A percentile compares a stretch with the other conserved stretches of the same genome.
Evolutionary conservation across 2,113 vertebrate genomes (phyloP).

Genomic region (Prinia subflava): DNA sequence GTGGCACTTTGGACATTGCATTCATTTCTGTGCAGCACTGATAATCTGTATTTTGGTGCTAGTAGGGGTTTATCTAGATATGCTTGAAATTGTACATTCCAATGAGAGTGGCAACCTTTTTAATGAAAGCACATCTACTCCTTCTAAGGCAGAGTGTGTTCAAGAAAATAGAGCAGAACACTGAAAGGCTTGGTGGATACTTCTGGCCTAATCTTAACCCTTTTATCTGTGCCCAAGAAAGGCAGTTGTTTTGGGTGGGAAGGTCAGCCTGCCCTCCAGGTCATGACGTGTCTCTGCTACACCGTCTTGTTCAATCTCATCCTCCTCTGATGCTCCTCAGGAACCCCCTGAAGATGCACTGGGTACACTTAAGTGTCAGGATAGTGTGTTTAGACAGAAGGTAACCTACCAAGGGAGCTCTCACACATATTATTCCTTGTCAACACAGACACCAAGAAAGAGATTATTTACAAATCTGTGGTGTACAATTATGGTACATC

Average conservation of each 20-base stretch:
- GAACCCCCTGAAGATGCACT: neutral
- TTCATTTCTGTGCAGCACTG: neutral
- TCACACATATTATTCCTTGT: neutral
- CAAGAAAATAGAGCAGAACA: neutral
- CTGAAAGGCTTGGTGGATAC: neutral
- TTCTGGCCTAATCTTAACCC: neutral
- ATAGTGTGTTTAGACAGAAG: neutral
- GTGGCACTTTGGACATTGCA: neutral
- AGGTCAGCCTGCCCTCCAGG: neutral
- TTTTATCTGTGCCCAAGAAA: neutral
- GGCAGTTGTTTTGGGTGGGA: neutral
- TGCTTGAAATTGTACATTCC: neutral
- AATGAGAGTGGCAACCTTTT: neutral
- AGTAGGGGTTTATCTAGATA: neutral
- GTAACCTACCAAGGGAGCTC: neutral
- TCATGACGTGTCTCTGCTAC: neutral
- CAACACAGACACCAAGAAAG: neutral
- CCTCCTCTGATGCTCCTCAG: neutral
- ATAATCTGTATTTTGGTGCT: neutral
- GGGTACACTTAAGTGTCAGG: neutral
- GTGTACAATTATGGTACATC: slow-evolving; percentile 21
- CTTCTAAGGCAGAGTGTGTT: accelerated
- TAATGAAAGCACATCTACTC: neutral
- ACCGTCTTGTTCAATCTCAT: neutral
- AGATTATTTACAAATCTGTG: slow-evolving; percentile 51